phyloP scores from a whole-genome alignment of 2,113 vertebrate species.

The Piaya cayana region DNA sequence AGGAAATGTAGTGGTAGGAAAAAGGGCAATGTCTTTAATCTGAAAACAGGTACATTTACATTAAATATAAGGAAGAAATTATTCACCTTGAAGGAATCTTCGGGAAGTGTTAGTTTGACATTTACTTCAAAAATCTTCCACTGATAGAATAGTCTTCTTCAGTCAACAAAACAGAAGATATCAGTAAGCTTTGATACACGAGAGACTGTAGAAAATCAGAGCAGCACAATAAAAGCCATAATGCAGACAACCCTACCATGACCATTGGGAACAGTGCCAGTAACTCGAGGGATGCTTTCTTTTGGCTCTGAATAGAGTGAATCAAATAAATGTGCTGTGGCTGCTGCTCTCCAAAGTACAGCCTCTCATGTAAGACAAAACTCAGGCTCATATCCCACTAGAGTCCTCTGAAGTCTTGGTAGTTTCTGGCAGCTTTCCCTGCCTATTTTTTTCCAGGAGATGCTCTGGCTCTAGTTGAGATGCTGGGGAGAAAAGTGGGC shows the following conservation, averaged over 20 bases:
- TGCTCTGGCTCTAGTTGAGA: neutral
- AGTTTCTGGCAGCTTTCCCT: neutral
- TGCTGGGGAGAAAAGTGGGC: fast-evolving
- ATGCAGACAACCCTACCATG: neutral
- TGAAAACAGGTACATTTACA: no score
- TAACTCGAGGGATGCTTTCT: neutral
- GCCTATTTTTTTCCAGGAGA: neutral
- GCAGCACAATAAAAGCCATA: neutral
- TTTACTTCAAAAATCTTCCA: neutral
- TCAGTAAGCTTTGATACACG: neutral
- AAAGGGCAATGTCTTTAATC: no score
- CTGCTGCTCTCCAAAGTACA: neutral
- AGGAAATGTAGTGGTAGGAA: no score
- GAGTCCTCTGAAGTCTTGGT: neutral
- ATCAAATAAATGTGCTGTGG: neutral
- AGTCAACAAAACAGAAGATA: neutral
- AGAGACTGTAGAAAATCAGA: neutral
- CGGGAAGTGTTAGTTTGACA: neutral
- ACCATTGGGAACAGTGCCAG: neutral
- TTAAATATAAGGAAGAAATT: no score
- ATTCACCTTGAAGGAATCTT: neutral
- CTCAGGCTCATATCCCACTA: neutral
- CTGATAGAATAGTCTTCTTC: neutral
- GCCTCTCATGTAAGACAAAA: neutral
- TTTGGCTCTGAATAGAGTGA: neutral